Base-by-base conservation (phyloP, 2,888 invertebrate species). In the Ethmia dodecea region DNA sequence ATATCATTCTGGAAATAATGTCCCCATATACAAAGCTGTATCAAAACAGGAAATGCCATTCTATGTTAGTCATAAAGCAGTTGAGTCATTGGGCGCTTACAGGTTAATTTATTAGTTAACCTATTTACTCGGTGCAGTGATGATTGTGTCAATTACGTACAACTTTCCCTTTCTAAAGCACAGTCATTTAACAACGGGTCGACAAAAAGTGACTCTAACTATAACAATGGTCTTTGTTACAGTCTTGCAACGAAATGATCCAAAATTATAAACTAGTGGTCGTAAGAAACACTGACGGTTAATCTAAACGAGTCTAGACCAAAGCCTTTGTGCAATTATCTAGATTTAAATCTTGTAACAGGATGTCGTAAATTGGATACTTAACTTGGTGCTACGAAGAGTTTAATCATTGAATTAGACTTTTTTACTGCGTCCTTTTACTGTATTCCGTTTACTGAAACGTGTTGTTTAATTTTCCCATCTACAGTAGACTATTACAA, bases 321-420 rank as follows among this genome's bases (percentile, higher is more conserved):
- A 20, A 20, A 45, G 43, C 35, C 44, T 16, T 48, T 40, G 36
- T 56, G 63, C 61, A 73, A 79, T 79, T 74, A 79, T 60, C n/a
- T 45, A 65, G 70, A 73, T 73, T 52, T 50, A 44, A 74, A 76
- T 67, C 66, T 50, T 42, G 38, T 50, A 70, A 63, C 71, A 73
- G 75, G 75, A 78, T 74, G 70, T 70, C 53, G 55, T 59, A 65
- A 68, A 73, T 68, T 66, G 55, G 54, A 52, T 44, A 51, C 52
- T 56, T 47, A 38, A 55, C n/a, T 20, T n/a, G n/a, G 20, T 9
- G n/a, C 20, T 20, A 20, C 8, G n/a, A 9, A 9, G 8, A 20
- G 9, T 20, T 20, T 20, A 20, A n/a, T 20, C n/a, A 20, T 20
- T 20, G n/a, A n/a, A n/a, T n/a, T 5, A 20, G 20, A 8, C n/a